Base-by-base conservation (phyloP, 2,797 vertebrate species). In the Sardinella longiceps region DNA sequence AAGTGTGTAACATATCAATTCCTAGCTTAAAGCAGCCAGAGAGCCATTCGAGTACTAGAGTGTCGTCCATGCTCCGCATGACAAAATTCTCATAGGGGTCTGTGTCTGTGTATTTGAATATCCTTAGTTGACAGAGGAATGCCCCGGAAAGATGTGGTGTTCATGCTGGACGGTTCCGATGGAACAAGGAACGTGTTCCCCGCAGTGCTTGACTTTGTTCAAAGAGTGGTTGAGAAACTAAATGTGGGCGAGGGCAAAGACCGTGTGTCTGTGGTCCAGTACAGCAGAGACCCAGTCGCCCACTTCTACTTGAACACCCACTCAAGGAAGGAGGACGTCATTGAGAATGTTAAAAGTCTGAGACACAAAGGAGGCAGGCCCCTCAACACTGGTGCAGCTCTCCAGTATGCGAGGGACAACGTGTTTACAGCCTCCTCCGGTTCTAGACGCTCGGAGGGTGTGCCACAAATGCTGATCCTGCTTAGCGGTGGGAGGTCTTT, bases 381-480 rank as follows among this genome's bases (percentile, higher is more conserved):
- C 12, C 77, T 80, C 53, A 87, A 87, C 84, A 87, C 80, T 20
- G 85, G 87, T 11, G 83, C 51, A 56, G 87, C 87, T 14, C 60
- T 88, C 77, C 77, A 83, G 43, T 83, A 83, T n/a, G 85, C 87
- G 3, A 82, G n/a, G 39, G 63, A 87, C 39, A 87, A 70, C 39
- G 63, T 82, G 37, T 88, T 88, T 33, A 82, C 77, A 14, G 48
- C 6, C 20, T 91, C 93, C 0, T 92, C 91, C 0, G 84, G 86
- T 1, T 81, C 84, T 56, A 87, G 86, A 58, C 33, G 33, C 28
- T 25, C 23, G 4, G 86, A 87, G 46, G 84, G 81, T 20, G 70
- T 84, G 0, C 86, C 85, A 12, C 84, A 88, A 82, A 70, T 87
- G n/a, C 30, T 88, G 37, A 86, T 88, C 58, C 81, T 88, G n/a